A percentile compares a stretch with the other conserved stretches of the same genome.
Conservation (phyloP, 35 echinoderm and acorn worm genomes). For the Apostichopus parvimensis region DNA sequence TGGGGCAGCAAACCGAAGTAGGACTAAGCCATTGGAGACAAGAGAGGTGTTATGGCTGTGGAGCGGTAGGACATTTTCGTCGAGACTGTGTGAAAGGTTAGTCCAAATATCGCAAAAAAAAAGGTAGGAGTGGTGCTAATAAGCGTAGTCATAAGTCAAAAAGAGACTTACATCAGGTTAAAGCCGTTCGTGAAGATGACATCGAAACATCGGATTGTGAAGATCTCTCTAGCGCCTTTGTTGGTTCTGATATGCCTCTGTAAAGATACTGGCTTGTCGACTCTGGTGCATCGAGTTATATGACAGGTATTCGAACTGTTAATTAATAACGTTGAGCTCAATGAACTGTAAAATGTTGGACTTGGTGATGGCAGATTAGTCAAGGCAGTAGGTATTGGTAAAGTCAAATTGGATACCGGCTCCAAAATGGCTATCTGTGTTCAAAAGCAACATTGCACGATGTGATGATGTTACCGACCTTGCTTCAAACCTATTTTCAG, state of each 20-base stretch:
- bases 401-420: constrained; percentile 3
- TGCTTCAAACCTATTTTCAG: constrained; percentile 33
- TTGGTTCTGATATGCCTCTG: not conserved
- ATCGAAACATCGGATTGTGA: not conserved
- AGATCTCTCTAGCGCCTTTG: not conserved
- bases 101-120: not conserved
- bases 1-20: no score
- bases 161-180: not conserved
- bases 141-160: not conserved
- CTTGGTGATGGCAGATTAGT: not conserved
- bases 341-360: constrained; percentile 1
- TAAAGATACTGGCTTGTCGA: not conserved
- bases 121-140: not conserved
- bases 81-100: not conserved
- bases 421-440: constrained; percentile 8
- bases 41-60: not conserved
- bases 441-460: not conserved
- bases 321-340: not conserved
- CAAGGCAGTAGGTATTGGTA: constrained; percentile 11
- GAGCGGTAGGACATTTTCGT: not conserved
- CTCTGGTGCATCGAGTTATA: constrained; percentile 13
- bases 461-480: not conserved
- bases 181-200: not conserved
- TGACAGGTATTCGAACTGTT: not conserved
- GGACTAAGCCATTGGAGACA: not conserved